phyloP scores from a whole-genome alignment of 2,797 vertebrate species.

The Fistularia commersonii region DNA sequence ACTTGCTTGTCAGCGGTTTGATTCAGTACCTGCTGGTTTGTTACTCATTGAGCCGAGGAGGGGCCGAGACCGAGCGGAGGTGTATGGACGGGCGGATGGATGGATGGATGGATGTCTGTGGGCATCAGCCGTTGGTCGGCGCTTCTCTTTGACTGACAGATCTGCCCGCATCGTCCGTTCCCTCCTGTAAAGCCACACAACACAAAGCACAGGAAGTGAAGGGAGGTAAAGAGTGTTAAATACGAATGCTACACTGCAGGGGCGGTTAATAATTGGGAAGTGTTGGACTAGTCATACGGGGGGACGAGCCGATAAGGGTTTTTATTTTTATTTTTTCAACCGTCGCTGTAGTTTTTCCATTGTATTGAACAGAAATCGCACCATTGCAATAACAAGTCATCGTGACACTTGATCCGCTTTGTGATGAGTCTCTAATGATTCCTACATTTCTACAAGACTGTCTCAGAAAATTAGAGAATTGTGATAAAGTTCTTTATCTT shows the following conservation, averaged over 20 bases:
- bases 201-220: constrained; percentile 73
- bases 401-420: too few relatives aligned
- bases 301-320: constrained; percentile 41
- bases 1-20: constrained; percentile 72
- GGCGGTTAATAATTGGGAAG: constrained; percentile 77
- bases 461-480: too few relatives aligned
- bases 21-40: constrained; percentile 79
- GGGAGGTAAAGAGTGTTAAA: constrained; percentile 56
- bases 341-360: too few relatives aligned
- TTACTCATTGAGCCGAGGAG: constrained; percentile 77
- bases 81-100: too few relatives aligned
- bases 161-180: constrained; percentile 72
- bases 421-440: too few relatives aligned
- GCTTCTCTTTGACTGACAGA: constrained; percentile 70
- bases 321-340: too few relatives aligned
- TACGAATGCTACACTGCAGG: constrained; percentile 67
- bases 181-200: constrained; percentile 61
- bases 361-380: too few relatives aligned
- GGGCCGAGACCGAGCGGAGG: constrained; percentile 57
- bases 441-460: too few relatives aligned
- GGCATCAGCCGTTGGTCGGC: constrained; percentile 40
- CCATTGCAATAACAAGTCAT: too few relatives aligned
- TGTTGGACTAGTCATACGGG: constrained; percentile 60
- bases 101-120: constrained; percentile 61
- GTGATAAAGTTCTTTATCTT: too few relatives aligned